These are phyloP conservation scores for Eugnorisma glareosa DNA, from an alignment of 2,888 invertebrate species.

Conservation along the genomic window DNA sequence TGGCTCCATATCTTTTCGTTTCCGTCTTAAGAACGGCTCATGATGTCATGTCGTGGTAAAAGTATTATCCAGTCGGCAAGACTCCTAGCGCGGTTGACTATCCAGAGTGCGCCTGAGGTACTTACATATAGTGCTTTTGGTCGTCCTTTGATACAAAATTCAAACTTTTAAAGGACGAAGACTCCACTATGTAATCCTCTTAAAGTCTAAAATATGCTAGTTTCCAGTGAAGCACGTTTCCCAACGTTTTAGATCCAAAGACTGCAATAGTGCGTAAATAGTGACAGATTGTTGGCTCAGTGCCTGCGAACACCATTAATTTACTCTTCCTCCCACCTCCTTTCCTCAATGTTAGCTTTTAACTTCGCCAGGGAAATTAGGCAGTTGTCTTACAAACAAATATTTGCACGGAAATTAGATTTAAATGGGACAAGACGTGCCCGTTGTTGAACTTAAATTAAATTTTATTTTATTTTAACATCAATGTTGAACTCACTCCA, in stretches of 20 bases:
- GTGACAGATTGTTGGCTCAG: constrained; percentile 63
- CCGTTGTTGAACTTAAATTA: constrained; percentile 9
- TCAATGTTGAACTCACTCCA: constrained; percentile 1
- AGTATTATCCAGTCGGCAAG: background rate
- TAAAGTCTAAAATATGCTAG: constrained; percentile 43
- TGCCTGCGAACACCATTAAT: constrained; percentile 59
- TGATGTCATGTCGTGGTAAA: background rate
- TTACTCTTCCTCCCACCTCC: constrained; percentile 8
- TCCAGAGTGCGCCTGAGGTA: constrained; percentile 4
- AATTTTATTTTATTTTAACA: constrained; percentile 10
- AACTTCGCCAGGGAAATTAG: constrained; percentile 52
- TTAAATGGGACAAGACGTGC: constrained; percentile 25
- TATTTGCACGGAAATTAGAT: constrained; percentile 44
- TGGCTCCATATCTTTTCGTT: background rate
- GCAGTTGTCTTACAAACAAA: constrained; percentile 51
- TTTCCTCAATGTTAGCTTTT: constrained; percentile 41
- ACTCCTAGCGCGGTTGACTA: background rate
- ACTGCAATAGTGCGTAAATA: constrained; percentile 61
- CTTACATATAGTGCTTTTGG: constrained; percentile 10
- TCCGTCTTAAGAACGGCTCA: background rate
- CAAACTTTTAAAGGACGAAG: constrained; percentile 15
- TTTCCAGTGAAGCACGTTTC: constrained; percentile 32
- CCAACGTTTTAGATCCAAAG: constrained; percentile 28
- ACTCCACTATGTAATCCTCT: constrained; percentile 19
- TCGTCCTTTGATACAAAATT: constrained; percentile 27